A percentile compares a stretch with the other conserved stretches of the same genome.
These are phyloP conservation scores for Epinephelus coioides DNA, from an alignment of 2,797 vertebrate species.

Conservation along the genomic window DNA sequence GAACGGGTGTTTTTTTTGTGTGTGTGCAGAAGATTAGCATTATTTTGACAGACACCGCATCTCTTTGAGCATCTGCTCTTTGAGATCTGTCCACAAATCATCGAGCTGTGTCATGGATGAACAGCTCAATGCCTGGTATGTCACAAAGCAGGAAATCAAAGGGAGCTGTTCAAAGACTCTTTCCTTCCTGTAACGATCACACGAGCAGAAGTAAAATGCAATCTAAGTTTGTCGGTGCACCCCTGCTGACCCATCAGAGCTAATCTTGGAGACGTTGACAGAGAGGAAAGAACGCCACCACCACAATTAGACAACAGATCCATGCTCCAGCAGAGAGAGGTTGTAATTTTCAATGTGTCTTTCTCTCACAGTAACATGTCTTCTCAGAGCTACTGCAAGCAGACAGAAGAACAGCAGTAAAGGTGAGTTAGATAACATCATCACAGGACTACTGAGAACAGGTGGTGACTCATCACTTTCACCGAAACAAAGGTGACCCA, in stretches of 20 bases:
- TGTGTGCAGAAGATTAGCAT: background rate
- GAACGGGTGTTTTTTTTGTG: constrained; percentile 1
- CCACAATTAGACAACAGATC: constrained; percentile 12
- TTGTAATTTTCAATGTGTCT: constrained; percentile 7
- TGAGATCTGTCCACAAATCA: constrained; percentile 9
- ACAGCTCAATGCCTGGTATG: background rate
- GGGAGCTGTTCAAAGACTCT: constrained; percentile 10
- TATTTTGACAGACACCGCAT: constrained; percentile 20
- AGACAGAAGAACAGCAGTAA: constrained; percentile 20
- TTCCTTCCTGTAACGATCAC: constrained; percentile 17
- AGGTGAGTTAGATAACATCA: constrained; percentile 53
- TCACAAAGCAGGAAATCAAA: constrained; percentile 23
- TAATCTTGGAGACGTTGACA: constrained; percentile 38
- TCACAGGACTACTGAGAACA: constrained; percentile 31
- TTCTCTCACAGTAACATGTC: background rate
- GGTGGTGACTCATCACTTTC: constrained; percentile 57
- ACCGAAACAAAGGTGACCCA: constrained; percentile 50
- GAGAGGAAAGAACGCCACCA: constrained; percentile 11
- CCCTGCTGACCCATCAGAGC: constrained; percentile 33
- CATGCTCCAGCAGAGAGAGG: background rate
- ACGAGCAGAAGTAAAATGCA: constrained; percentile 25
- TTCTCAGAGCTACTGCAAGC: background rate
- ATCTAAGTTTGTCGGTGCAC: constrained; percentile 27
- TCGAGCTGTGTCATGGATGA: constrained; percentile 17
- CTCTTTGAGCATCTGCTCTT: background rate